Base-by-base conservation (phyloP, 2,113 vertebrate genomes). In the Sceloporus undulatus region DNA sequence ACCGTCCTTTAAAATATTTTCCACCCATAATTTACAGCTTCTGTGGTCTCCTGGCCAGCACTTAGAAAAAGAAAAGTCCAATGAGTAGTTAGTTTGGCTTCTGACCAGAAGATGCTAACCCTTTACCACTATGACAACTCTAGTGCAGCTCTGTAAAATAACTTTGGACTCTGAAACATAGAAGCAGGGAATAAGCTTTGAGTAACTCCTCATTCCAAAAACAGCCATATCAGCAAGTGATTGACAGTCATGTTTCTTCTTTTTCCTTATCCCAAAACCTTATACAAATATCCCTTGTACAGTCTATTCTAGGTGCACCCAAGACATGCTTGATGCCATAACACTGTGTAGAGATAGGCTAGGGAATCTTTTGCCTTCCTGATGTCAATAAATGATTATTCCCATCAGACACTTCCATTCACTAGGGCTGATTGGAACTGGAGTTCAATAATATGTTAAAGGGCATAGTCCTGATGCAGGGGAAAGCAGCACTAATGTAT, bases 11-110 rank as follows among this genome's bases (percentile, higher is more conserved):
- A 79, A 95, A 94, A 88, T 92, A 95, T 89, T 95, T 95, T 96
- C 95, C 95, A 93, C 91, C 89, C 90, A 91, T 94, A 94, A 95
- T 95, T 94, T 92, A 95, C 91, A 93, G 91, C 88, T 93, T 89
- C 89, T 91, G 87, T 88, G 91, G 87, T 91, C 84, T 83, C 87
- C 84, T 94, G 94, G 94, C 90, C 88, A 92, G 78, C 75, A 18
- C 75, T 90, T 87, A 87, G 85, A 78, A 89, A 94, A 91, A 94
- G 79, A 93, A 91, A 88, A n/a, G 40, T 40, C 90, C 85, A 62
- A 82, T 88, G 87, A 73, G 13, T 83, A 91, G 90, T 84, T 91
- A 94, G 40, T 87, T 87, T 87, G 87, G 19, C 21, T 92, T 91
- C 77, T 83, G 52, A 21, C 66, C 59, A 90, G 92, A 93, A 92